These are phyloP conservation scores for Tryphoninae sp. DNA, from an alignment of 2,888 invertebrate genomes.

Conservation along the genomic window DNA sequence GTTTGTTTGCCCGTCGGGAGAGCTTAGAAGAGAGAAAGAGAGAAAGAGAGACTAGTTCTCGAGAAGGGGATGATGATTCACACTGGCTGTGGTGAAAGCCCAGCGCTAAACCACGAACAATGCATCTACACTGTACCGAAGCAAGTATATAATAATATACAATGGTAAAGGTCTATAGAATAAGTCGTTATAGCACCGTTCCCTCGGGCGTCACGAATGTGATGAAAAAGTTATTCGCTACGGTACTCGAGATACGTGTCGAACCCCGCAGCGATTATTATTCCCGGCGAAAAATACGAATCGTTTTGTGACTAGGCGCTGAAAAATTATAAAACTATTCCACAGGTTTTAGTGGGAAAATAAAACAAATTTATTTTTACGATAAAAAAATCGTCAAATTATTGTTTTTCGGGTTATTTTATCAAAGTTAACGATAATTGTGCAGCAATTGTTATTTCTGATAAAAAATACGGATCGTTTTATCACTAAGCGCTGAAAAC, in stretches of 20 bases:
- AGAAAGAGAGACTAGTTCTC: constrained; percentile 32
- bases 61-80: constrained; percentile 62
- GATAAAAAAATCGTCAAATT: no score
- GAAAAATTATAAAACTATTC: no score
- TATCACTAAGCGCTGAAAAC: no score
- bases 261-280: constrained; percentile 26
- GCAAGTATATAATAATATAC: constrained; percentile 45
- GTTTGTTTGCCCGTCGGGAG: constrained; percentile 52
- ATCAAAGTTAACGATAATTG: no score
- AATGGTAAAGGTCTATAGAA: constrained; percentile 34
- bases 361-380: neutral
- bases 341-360: neutral
- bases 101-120: constrained; percentile 58
- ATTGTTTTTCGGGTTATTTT: no score
- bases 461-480: no score
- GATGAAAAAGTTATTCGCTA: constrained; percentile 49
- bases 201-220: constrained; percentile 53
- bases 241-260: constrained; percentile 44
- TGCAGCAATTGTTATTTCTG: no score
- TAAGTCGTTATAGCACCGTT: constrained; percentile 34
- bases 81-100: constrained; percentile 53
- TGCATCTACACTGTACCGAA: constrained; percentile 30
- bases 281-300: constrained; percentile 15
- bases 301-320: neutral
- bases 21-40: constrained; percentile 21